Conservation (phyloP, 2,888 invertebrate species). For the Cremastinae sp. region DNA sequence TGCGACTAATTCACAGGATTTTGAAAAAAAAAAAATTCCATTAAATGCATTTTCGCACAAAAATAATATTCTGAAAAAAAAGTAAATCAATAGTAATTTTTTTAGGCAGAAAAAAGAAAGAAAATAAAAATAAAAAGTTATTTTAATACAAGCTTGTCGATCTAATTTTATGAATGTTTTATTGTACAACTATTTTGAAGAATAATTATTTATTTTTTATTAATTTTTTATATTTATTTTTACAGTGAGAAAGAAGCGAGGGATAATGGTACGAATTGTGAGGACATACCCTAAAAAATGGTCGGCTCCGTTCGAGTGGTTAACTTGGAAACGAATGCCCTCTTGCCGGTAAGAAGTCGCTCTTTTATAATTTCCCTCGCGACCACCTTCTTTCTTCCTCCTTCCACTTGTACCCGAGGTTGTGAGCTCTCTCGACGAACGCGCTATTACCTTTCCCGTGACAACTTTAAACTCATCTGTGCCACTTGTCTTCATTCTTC, state of each 20-base stretch:
- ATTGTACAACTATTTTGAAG: neutral
- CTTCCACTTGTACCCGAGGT: conserved; percentile 45
- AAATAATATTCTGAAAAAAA: too few relatives aligned
- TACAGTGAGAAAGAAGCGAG: neutral
- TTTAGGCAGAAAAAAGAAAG: too few relatives aligned
- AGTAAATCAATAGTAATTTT: too few relatives aligned
- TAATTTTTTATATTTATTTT: neutral
- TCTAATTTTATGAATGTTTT: too few relatives aligned
- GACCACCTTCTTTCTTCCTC: conserved; percentile 69
- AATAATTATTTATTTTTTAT: too few relatives aligned
- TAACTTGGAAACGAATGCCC: conserved; percentile 75
- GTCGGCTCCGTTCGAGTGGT: conserved; percentile 65
- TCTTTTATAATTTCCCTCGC: conserved; percentile 77
- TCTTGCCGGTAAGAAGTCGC: conserved; percentile 68
- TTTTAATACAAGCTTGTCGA: too few relatives aligned
- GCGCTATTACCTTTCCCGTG: conserved; percentile 3
- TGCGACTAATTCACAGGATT: too few relatives aligned
- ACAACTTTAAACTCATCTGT: conserved; percentile 13
- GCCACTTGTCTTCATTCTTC: conserved; percentile 16
- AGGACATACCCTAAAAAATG: conserved; percentile 63
- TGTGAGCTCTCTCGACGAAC: conserved; percentile 35
- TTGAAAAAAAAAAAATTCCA: too few relatives aligned
- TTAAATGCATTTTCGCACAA: too few relatives aligned
- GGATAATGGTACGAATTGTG: conserved; percentile 1
- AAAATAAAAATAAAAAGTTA: too few relatives aligned